Evolutionary conservation across 2,888 invertebrate species (phyloP).

Genomic region (Agrotis clavis): DNA sequence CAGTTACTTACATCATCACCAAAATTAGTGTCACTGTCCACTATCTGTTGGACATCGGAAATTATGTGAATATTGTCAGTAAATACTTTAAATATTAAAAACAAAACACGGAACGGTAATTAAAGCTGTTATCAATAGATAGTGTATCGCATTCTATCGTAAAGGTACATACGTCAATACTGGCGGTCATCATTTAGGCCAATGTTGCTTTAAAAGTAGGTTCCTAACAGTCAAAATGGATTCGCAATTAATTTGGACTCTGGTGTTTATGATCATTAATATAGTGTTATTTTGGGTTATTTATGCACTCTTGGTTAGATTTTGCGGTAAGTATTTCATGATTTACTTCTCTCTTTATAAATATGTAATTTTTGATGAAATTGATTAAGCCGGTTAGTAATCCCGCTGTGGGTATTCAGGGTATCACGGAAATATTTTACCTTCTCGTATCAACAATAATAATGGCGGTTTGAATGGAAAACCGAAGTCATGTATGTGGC

Average conservation of each 20-base stretch:
- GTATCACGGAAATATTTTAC: background rate
- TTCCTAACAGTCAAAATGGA: slow-evolving; percentile 64
- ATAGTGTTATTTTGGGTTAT: slow-evolving; percentile 79
- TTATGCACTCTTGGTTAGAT: slow-evolving; percentile 76
- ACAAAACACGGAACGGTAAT: slow-evolving; percentile 50
- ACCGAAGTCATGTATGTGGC: background rate
- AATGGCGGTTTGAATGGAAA: background rate
- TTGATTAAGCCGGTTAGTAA: too few species aligned
- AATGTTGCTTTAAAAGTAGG: slow-evolving; percentile 25
- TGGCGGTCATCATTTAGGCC: slow-evolving; percentile 19
- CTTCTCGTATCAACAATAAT: background rate
- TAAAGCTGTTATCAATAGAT: slow-evolving; percentile 62
- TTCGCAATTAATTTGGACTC: slow-evolving; percentile 68
- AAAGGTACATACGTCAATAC: background rate
- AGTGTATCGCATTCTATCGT: slow-evolving; percentile 62
- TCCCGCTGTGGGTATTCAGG: too few species aligned
- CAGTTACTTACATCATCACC: background rate
- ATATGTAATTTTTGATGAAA: too few species aligned
- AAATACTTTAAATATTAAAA: background rate
- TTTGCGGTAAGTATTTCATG: slow-evolving; percentile 77
- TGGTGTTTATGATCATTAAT: slow-evolving; percentile 78
- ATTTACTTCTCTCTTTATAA: background rate
- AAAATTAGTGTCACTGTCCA: background rate
- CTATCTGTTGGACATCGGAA: background rate
- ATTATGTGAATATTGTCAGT: background rate